phyloP scores from a whole-genome alignment of 2,797 vertebrate genomes.

The Dicrostonyx torquatus region DNA sequence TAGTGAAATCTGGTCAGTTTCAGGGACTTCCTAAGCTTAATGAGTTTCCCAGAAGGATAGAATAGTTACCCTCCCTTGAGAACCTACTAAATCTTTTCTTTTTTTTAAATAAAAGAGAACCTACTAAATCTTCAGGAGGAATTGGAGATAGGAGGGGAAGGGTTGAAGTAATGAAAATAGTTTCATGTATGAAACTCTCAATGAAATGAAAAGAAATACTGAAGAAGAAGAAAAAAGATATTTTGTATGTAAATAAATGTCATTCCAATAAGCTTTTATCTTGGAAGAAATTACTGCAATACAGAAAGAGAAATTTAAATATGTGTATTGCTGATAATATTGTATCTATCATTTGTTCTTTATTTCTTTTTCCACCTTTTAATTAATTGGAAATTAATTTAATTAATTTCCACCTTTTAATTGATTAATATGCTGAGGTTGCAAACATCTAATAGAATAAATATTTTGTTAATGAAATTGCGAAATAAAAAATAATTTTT shows the following conservation, averaged over 20 bases:
- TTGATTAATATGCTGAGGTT: neutral
- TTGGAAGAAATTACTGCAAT: neutral
- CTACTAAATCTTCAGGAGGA: neutral
- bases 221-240: neutral
- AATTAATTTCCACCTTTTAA: neutral
- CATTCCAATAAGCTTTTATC: neutral
- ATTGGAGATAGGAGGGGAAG: neutral
- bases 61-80: neutral
- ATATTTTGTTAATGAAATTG: too few relatives aligned
- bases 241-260: neutral
- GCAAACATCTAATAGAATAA: too few relatives aligned
- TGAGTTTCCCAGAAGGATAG: neutral
- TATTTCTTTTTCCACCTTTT: neutral
- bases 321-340: neutral
- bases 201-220: neutral
- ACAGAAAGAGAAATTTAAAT: neutral
- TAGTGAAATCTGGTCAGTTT: neutral
- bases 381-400: too few relatives aligned
- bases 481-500: too few relatives aligned
- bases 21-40: neutral
- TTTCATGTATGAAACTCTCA: neutral
- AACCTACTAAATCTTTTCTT: neutral
- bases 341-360: neutral
- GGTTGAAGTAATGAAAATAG: neutral
- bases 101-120: too few relatives aligned